Conservation (phyloP, 2,888 invertebrate genomes). For the Torymus texanus region DNA sequence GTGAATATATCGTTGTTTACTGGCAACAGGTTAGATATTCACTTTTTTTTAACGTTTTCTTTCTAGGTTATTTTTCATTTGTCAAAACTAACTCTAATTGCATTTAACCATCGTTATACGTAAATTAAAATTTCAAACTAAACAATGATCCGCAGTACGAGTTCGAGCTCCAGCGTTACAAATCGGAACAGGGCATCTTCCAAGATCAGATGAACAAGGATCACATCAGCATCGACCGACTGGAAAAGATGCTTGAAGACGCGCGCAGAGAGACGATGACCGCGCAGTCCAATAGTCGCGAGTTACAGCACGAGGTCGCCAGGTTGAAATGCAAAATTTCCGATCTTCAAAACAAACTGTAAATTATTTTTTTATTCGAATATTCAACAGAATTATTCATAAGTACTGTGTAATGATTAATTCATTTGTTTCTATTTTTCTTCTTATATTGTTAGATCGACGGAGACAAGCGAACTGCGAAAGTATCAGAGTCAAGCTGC, state of each 20-base stretch:
- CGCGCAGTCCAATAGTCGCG: constrained; percentile 80
- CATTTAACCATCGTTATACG: too few species aligned
- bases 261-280: constrained; percentile 80
- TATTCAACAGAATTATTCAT: too few species aligned
- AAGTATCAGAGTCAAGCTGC: constrained; percentile 77
- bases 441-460: constrained; percentile 63
- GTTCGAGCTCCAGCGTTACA: constrained; percentile 75
- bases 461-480: constrained; percentile 75
- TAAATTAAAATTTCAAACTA: too few species aligned
- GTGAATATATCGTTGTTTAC: background rate
- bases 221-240: constrained; percentile 76
- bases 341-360: constrained; percentile 77
- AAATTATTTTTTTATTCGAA: constrained; percentile 60
- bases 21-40: background rate
- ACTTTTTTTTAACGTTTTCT: background rate
- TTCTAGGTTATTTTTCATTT: too few species aligned
- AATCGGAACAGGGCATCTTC: constrained; percentile 74
- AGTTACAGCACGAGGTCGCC: constrained; percentile 80
- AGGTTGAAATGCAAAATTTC: constrained; percentile 78
- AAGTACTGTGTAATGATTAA: too few species aligned
- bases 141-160: constrained; percentile 74
- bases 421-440: too few species aligned
- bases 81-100: too few species aligned
- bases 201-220: constrained; percentile 75
- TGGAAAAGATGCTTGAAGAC: constrained; percentile 78